A percentile compares a stretch with the other conserved stretches of the same genome.
Evolutionary conservation across 2,797 vertebrate species (phyloP).

Genomic region (Artibeus lituratus): DNA sequence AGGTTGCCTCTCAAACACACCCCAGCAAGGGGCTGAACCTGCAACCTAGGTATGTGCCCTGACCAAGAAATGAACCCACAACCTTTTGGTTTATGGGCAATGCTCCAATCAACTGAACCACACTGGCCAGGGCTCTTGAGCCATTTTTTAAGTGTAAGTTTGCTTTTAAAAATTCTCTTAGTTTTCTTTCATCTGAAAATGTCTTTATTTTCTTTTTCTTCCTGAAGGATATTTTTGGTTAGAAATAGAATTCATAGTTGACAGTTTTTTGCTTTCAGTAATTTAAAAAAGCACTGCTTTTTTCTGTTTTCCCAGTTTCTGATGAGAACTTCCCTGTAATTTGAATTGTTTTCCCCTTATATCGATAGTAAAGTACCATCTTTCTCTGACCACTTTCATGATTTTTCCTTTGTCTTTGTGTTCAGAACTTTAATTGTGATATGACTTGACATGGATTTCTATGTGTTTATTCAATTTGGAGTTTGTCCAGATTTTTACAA

Average conservation of each 20-base stretch:
- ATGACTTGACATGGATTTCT: background rate
- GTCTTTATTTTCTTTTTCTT: background rate
- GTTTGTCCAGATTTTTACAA: background rate
- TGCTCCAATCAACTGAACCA: too few relatives aligned
- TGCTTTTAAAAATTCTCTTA: background rate
- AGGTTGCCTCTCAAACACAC: too few relatives aligned
- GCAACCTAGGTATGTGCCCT: too few relatives aligned
- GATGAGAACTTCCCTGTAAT: background rate
- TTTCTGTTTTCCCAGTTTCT: background rate
- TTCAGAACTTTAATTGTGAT: constrained; percentile 11
- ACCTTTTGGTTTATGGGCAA: too few relatives aligned
- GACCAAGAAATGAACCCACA: too few relatives aligned
- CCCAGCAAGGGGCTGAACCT: too few relatives aligned
- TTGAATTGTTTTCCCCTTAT: background rate
- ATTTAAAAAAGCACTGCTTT: background rate
- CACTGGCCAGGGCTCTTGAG: too few relatives aligned
- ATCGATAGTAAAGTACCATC: background rate
- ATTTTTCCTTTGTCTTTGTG: background rate
- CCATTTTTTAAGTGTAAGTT: background rate
- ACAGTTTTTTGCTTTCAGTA: background rate
- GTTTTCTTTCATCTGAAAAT: background rate
- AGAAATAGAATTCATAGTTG: background rate
- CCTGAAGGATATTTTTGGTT: background rate
- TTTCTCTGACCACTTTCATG: background rate
- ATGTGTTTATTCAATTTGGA: background rate